A percentile compares a stretch with the other conserved stretches of the same genome.
Evolutionary conservation across 1,140 invertebrate genomes (phyloP).

Genomic region (Heliconius hermathena): DNA sequence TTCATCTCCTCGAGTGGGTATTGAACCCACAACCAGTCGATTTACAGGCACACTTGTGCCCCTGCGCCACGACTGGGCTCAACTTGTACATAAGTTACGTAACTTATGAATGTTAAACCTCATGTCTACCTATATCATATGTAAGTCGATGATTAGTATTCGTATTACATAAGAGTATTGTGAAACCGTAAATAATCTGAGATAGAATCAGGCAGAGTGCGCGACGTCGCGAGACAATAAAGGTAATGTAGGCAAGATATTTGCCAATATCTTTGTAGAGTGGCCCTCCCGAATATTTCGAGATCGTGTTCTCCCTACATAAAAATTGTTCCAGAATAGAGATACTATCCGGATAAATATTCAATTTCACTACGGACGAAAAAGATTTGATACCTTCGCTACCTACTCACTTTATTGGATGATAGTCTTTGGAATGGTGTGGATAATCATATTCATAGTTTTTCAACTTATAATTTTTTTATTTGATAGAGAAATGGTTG

Average conservation of each 20-base stretch:
- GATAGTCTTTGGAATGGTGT: slow-evolving; percentile 77
- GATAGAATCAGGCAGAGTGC: slow-evolving; percentile 68
- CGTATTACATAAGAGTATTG: slow-evolving; percentile 50
- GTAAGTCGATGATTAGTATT: slow-evolving; percentile 37
- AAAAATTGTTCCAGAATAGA: slow-evolving; percentile 81
- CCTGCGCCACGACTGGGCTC: no score
- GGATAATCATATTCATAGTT: slow-evolving; percentile 81
- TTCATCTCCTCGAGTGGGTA: no score
- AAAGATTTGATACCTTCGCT: slow-evolving; percentile 80
- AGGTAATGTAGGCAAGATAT: slow-evolving; percentile 81
- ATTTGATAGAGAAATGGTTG: slow-evolving; percentile 12
- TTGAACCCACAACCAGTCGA: no score
- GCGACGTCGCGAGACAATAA: slow-evolving; percentile 77
- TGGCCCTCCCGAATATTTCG: slow-evolving; percentile 79
- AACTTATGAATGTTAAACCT: background rate
- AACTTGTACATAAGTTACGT: no score
- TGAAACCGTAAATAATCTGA: slow-evolving; percentile 71
- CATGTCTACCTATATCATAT: background rate
- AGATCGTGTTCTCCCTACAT: slow-evolving; percentile 80
- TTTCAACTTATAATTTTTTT: slow-evolving; percentile 49
- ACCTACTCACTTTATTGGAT: slow-evolving; percentile 78
- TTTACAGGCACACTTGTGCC: no score
- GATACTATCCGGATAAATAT: slow-evolving; percentile 82
- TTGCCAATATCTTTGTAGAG: slow-evolving; percentile 78
- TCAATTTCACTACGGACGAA: slow-evolving; percentile 80